Conservation (phyloP, 2,113 vertebrate species). For the Chrysemys picta region DNA sequence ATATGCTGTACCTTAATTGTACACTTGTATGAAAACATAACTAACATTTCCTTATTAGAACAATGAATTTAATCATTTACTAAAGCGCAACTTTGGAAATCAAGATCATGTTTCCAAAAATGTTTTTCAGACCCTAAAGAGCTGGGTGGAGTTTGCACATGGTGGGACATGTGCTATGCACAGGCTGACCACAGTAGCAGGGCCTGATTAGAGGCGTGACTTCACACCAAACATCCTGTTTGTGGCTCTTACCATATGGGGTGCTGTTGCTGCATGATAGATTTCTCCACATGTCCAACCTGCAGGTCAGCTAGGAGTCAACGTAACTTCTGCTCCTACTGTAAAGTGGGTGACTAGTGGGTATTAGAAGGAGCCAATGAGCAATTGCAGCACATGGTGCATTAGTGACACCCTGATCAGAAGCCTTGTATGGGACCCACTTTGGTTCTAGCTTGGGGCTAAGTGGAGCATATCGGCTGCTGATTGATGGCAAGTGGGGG, state of each 20-base stretch:
- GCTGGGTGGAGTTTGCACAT: background rate
- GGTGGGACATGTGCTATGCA: background rate
- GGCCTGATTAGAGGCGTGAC: background rate
- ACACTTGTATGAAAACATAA: background rate
- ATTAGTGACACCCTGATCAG: background rate
- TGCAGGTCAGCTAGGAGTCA: background rate
- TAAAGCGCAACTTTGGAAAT: background rate
- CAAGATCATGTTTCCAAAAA: background rate
- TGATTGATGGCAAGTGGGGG: background rate
- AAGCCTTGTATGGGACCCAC: background rate
- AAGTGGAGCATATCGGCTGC: background rate
- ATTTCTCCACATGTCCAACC: background rate
- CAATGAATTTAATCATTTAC: background rate
- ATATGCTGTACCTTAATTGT: background rate
- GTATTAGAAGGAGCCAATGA: background rate
- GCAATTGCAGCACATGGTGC: background rate
- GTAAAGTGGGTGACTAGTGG: background rate
- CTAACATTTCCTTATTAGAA: fast-evolving
- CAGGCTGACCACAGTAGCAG: background rate
- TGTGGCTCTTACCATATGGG: background rate
- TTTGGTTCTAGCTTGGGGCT: background rate
- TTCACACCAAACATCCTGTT: fast-evolving
- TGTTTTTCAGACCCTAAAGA: background rate
- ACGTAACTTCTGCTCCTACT: background rate
- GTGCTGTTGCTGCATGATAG: background rate